Evolutionary conservation across 2,797 vertebrate genomes (phyloP).

Genomic region (Pseudochirops corinnae): DNA sequence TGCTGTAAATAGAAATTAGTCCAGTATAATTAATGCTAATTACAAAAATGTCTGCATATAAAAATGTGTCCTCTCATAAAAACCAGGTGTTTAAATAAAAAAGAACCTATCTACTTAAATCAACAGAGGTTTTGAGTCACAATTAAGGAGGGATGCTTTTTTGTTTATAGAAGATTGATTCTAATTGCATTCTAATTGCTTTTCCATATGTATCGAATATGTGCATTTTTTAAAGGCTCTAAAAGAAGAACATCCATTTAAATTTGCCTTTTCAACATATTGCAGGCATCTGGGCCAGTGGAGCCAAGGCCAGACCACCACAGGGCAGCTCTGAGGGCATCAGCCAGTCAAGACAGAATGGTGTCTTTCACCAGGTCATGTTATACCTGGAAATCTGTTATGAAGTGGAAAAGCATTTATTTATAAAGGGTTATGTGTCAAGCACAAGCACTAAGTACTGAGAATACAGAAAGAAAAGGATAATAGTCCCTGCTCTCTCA

Average conservation of each 20-base stretch:
- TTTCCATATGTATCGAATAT: slow-evolving; percentile 61
- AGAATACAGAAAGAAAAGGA: neutral
- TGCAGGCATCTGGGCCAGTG: neutral
- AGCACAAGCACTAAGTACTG: neutral
- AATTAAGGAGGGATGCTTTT: slow-evolving; percentile 55
- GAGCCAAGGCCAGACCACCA: neutral
- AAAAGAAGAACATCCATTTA: slow-evolving; percentile 39
- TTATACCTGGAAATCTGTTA: neutral
- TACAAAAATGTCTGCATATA: slow-evolving; percentile 55
- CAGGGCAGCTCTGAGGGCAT: neutral
- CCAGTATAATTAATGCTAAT: slow-evolving; percentile 63
- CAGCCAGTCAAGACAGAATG: neutral
- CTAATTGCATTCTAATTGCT: slow-evolving; percentile 67
- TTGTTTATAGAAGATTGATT: slow-evolving; percentile 61
- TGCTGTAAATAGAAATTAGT: slow-evolving; percentile 62
- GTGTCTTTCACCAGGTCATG: neutral
- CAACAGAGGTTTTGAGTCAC: slow-evolving; percentile 39
- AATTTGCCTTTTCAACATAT: slow-evolving; percentile 43
- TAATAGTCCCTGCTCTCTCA: neutral
- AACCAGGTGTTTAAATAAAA: slow-evolving; percentile 70
- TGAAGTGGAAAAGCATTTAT: neutral
- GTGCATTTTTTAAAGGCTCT: slow-evolving; percentile 60
- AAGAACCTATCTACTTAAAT: slow-evolving; percentile 67
- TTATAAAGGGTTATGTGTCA: neutral
- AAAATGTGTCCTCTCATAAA: slow-evolving; percentile 56